phyloP scores from a whole-genome alignment of 2,888 invertebrate genomes.

The Leistus spinibarbis region DNA sequence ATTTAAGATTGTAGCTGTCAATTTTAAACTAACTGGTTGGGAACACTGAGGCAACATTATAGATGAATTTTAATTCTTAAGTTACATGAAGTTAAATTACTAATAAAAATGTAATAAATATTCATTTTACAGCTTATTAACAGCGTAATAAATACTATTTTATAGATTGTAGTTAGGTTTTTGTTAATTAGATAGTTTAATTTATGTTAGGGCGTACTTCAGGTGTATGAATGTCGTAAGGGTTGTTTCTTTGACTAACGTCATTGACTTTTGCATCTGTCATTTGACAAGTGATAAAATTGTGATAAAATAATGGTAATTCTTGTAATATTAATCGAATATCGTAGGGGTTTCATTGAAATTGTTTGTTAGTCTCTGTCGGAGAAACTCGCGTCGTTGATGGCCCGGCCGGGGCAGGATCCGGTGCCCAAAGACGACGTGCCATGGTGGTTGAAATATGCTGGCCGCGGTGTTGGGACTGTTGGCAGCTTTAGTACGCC shows the following conservation, averaged over 20 bases:
- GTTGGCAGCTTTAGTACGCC: constrained; percentile 76
- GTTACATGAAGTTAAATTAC: no score
- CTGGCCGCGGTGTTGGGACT: constrained; percentile 81
- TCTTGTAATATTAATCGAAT: neutral
- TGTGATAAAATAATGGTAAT: constrained; percentile 34
- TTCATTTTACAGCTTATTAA: no score
- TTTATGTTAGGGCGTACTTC: neutral
- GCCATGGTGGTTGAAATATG: constrained; percentile 90
- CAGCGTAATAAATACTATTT: neutral
- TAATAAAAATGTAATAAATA: no score
- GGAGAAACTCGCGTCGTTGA: constrained; percentile 78
- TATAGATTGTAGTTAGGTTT: neutral
- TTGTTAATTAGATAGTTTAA: neutral
- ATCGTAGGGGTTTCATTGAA: constrained; percentile 11
- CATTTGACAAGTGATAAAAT: constrained; percentile 35
- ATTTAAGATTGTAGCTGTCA: neutral
- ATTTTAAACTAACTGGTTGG: neutral
- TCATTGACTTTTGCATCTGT: constrained; percentile 21
- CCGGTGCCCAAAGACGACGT: constrained; percentile 78
- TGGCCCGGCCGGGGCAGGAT: constrained; percentile 83
- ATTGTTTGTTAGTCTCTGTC: constrained; percentile 68
- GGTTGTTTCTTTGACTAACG: neutral
- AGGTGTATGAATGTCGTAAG: neutral
- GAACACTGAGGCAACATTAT: neutral
- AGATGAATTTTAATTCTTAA: neutral